These are phyloP conservation scores for Gonioctena quinquepunctata DNA, from an alignment of 1,140 invertebrate species.

Conservation along the genomic window DNA sequence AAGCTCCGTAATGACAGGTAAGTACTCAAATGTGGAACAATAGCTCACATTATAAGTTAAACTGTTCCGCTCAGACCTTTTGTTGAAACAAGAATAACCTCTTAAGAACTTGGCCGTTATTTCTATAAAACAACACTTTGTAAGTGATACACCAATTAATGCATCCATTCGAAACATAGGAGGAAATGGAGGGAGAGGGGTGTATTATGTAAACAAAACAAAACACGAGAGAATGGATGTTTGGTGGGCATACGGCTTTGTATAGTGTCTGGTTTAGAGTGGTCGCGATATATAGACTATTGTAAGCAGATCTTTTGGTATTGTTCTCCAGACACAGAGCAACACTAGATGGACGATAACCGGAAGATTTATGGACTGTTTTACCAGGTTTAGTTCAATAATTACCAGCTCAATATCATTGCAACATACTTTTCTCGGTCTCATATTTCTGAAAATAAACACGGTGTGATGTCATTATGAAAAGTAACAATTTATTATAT, in stretches of 20 bases:
- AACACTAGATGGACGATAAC: conserved; percentile 34
- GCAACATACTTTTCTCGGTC: background rate
- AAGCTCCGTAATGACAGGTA: too few relatives aligned
- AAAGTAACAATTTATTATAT: too few relatives aligned
- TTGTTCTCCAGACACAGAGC: conserved; percentile 31
- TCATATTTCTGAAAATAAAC: background rate
- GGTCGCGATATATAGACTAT: conserved; percentile 33
- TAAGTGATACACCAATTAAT: conserved; percentile 1
- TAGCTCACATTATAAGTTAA: background rate
- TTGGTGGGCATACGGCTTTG: background rate
- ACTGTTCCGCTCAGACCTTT: background rate
- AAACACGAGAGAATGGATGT: background rate
- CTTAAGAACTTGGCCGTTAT: background rate
- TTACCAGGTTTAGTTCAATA: conserved; percentile 8
- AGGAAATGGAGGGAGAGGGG: background rate
- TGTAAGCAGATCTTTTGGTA: conserved; percentile 34
- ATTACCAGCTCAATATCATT: conserved; percentile 1
- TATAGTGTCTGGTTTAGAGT: conserved; percentile 14
- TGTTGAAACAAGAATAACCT: background rate
- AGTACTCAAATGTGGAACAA: background rate
- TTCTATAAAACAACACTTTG: background rate
- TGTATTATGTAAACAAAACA: conserved; percentile 17
- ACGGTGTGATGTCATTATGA: too few relatives aligned
- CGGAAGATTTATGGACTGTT: conserved; percentile 32
- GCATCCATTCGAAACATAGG: background rate